These are phyloP conservation scores for Papilio demoleus DNA, from an alignment of 2,888 invertebrate genomes.

Conservation along the genomic window DNA sequence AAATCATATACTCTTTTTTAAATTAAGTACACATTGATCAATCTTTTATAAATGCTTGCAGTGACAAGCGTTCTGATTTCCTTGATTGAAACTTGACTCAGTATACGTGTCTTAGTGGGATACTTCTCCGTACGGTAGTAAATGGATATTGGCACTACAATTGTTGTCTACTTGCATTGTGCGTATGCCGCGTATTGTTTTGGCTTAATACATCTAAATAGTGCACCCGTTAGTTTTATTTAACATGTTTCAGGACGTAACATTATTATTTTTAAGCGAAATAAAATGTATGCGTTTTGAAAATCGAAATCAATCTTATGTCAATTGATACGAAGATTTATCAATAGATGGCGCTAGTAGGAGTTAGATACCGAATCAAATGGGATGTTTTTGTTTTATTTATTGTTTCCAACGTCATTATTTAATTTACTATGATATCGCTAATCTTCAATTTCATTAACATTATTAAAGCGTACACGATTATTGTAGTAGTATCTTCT, in stretches of 20 bases:
- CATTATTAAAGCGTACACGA: too few species aligned
- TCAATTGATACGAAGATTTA: background rate
- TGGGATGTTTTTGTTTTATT: too few species aligned
- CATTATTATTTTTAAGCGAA: background rate
- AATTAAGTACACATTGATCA: too few species aligned
- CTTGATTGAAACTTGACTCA: background rate
- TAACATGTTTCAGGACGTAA: background rate
- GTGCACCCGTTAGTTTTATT: background rate
- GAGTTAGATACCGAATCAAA: background rate
- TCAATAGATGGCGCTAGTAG: background rate
- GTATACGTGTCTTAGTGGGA: background rate
- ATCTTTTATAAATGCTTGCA: background rate
- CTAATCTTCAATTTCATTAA: too few species aligned
- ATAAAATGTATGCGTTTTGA: background rate
- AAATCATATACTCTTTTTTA: background rate
- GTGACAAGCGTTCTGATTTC: background rate
- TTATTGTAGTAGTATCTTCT: background rate
- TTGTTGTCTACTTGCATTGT: conserved; percentile 12
- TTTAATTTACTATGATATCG: too few species aligned
- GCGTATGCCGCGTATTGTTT: background rate
- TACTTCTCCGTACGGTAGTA: background rate
- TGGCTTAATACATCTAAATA: background rate
- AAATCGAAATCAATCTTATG: background rate
- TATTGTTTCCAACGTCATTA: too few species aligned
- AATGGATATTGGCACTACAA: conserved; percentile 8